phyloP scores from a whole-genome alignment of 2,888 invertebrate species.

The Eutolmus rufibarbis region DNA sequence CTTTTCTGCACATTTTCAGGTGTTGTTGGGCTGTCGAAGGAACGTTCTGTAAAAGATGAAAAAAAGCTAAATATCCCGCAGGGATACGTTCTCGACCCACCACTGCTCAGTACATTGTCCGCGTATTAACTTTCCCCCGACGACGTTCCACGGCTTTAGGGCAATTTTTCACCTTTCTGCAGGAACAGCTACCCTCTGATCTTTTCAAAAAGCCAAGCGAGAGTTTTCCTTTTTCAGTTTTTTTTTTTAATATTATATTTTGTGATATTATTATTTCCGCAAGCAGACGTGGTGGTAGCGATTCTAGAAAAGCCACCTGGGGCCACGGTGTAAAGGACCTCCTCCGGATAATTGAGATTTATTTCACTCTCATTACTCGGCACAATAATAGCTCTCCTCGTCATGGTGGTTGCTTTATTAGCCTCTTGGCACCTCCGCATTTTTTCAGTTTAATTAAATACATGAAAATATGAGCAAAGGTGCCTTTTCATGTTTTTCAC shows the following conservation, averaged over 20 bases:
- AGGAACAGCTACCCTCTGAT: background rate
- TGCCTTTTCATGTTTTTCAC: background rate
- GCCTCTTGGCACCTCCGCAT: conserved; percentile 1
- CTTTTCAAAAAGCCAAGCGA: background rate
- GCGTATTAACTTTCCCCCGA: conserved; percentile 17
- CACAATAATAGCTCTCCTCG: background rate
- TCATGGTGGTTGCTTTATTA: conserved; percentile 22
- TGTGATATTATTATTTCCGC: background rate
- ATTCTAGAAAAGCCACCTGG: background rate
- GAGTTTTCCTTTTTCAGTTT: background rate
- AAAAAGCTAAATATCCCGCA: conserved; percentile 38
- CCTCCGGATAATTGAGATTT: conserved; percentile 26
- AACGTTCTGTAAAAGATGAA: conserved; percentile 1
- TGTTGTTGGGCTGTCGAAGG: background rate
- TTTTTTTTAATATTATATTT: background rate
- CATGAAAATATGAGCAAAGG: conserved; percentile 32
- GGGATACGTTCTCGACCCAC: conserved; percentile 33
- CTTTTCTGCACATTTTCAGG: conserved; percentile 14
- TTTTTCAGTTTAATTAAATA: conserved; percentile 15
- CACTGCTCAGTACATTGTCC: background rate
- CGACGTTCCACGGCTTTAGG: background rate
- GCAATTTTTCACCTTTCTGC: conserved; percentile 8
- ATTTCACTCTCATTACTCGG: conserved; percentile 1
- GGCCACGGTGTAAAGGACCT: background rate
- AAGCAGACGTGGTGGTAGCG: background rate